Conservation (phyloP, 1,140 invertebrate species). For the Drosophila navojoa region DNA sequence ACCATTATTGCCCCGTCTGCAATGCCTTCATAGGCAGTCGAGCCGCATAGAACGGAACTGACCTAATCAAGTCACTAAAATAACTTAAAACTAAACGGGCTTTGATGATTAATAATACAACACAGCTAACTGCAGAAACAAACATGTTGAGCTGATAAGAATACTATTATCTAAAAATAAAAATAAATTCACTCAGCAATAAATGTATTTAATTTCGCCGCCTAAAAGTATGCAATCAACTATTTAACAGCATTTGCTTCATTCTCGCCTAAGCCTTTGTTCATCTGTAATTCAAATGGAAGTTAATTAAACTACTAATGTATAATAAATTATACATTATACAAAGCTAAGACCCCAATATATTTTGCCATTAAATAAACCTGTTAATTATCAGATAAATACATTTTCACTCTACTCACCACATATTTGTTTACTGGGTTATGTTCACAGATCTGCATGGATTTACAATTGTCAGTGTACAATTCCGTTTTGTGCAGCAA, state of each 20-base stretch:
- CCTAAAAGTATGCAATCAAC: background rate
- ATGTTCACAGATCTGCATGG: too few relatives aligned
- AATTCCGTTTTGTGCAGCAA: background rate
- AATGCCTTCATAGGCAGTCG: slow-evolving; percentile 86
- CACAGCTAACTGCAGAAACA: background rate
- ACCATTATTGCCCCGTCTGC: slow-evolving; percentile 88
- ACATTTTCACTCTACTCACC: background rate
- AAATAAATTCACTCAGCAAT: background rate
- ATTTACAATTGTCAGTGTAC: background rate
- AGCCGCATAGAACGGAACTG: background rate
- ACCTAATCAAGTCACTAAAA: background rate
- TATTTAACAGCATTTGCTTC: background rate
- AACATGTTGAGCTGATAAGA: background rate
- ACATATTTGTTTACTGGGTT: background rate
- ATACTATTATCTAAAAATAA: background rate
- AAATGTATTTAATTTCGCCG: too few relatives aligned
- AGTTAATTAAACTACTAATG: too few relatives aligned
- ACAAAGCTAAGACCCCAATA: too few relatives aligned
- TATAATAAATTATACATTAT: too few relatives aligned
- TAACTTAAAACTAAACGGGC: background rate
- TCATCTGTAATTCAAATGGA: too few relatives aligned
- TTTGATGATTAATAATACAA: background rate
- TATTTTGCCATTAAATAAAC: too few relatives aligned
- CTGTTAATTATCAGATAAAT: background rate
- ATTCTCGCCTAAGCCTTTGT: background rate